A percentile compares a stretch with the other conserved stretches of the same genome.
Evolutionary conservation across 2,113 vertebrate genomes (phyloP).

Genomic region (Gavialis gangeticus): DNA sequence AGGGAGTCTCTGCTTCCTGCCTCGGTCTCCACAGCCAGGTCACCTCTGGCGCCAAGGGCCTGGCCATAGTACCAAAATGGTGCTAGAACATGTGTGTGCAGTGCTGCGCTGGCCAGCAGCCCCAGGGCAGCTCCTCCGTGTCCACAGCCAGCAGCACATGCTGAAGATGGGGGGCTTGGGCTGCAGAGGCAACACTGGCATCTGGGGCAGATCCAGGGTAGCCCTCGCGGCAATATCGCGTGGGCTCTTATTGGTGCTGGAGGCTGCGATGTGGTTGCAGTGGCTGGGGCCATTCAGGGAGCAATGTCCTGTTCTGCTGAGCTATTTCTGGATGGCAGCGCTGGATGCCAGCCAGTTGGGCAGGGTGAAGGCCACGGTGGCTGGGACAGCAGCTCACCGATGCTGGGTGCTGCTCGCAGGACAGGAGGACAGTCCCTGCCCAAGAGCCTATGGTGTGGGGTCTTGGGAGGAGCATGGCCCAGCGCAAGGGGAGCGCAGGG

Average conservation of each 20-base stretch:
- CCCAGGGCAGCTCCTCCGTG: not conserved
- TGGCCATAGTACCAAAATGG: too few species aligned
- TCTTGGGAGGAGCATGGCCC: too few species aligned
- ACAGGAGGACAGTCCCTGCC: too few species aligned
- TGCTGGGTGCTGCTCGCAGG: too few species aligned
- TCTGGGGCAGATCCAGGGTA: not conserved
- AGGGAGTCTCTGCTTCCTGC: not conserved
- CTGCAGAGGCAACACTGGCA: rapidly evolving
- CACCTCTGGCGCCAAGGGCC: too few species aligned
- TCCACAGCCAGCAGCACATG: not conserved
- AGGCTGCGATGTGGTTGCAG: not conserved
- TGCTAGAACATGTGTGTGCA: too few species aligned
- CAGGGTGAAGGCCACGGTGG: too few species aligned
- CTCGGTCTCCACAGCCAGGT: not conserved
- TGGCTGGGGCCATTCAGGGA: not conserved
- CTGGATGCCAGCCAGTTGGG: not conserved
- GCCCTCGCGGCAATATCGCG: not conserved
- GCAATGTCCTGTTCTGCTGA: not conserved
- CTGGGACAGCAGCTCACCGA: too few species aligned
- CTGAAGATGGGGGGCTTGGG: rapidly evolving
- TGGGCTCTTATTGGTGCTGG: not conserved
- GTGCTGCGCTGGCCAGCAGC: not conserved
- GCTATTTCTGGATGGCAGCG: conserved; percentile 52
- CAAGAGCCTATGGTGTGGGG: too few species aligned
- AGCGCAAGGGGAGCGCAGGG: too few species aligned